Evolutionary conservation across 1,140 invertebrate species (phyloP).

Genomic region (Aphelenchoides besseyi): DNA sequence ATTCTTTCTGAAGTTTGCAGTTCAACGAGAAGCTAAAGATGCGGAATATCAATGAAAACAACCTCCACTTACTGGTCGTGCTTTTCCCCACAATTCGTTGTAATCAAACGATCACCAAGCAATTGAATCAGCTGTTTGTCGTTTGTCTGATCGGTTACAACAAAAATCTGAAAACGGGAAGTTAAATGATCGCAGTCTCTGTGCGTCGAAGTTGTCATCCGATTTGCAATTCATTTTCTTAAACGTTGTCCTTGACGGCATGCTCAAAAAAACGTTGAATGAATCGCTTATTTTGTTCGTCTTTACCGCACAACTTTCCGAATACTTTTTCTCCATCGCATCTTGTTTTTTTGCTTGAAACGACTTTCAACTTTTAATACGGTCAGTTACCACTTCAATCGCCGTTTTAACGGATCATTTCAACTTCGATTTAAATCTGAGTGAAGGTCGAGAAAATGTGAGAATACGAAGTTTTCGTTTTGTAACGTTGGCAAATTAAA

Average conservation of each 20-base stretch:
- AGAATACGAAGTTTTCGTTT: not conserved
- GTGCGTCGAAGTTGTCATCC: not conserved
- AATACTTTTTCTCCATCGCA: too few species aligned
- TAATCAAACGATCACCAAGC: not conserved
- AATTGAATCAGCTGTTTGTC: not conserved
- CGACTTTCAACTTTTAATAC: not conserved
- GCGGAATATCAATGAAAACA: slow-evolving; percentile 20
- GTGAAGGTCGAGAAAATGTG: too few species aligned
- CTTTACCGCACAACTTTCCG: too few species aligned
- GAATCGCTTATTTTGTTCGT: not conserved
- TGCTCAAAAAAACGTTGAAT: not conserved
- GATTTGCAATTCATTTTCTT: not conserved
- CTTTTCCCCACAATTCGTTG: slow-evolving; percentile 5
- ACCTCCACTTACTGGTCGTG: slow-evolving; percentile 7
- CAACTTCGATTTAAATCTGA: not conserved
- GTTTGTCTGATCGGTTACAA: not conserved
- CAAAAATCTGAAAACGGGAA: slow-evolving; percentile 2
- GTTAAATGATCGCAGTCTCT: not conserved
- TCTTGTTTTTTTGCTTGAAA: too few species aligned
- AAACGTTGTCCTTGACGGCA: not conserved
- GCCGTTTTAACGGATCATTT: not conserved
- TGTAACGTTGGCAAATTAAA: slow-evolving; percentile 9
- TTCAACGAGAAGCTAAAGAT: slow-evolving; percentile 24
- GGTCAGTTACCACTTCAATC: not conserved
- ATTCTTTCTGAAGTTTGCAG: slow-evolving; percentile 23